Evolutionary conservation across 2,797 vertebrate species (phyloP), one percentile per base, ranked within the genome.

Genomic region (Poeciliopsis gracilis): DNA sequence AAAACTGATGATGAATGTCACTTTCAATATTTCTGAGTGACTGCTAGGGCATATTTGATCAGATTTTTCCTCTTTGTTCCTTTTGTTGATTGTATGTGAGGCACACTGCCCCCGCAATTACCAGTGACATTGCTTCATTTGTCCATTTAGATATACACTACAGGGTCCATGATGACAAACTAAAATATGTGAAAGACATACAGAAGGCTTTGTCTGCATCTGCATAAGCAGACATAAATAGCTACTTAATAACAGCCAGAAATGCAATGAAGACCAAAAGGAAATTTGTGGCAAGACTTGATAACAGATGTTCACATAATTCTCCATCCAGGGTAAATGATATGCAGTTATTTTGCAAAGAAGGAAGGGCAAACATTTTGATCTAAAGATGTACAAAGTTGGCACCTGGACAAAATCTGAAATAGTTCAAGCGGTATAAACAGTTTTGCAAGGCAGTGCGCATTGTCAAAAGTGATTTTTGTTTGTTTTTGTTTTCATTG

Each of bases 401-500:
- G 10, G 25, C n/a, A 45, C 25, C 25, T 45, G 8, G 67, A 8
- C 6, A 45, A 46, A 70, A 45, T n/a, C 1, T 46, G 23, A 16
- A 70, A 45, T 8, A 45, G 25, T 45, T 45, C 12, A 70, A 28
- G 25, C 1, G 5, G 67, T 46, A 16, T 70, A 3, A 30, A 45
- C 45, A 70, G 67, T 70, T 70, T 45, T 70, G 25, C 38, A 70
- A 70, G 41, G 67, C 2, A 70, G 67, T 45, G 53, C 77, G 86
- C 87, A 77, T 59, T 75, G 78, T 80, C 82, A 85, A 63, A 76
- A 75, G n/a, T 8, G 43, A 10, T 25, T 51, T 23, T 51, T 51
- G 5, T 49, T 51, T 51, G 51, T 88, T 61, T 4, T 66, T 89
- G 82, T 92, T 91, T 90, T 90, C 80, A 80, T 63, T 82, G 67